phyloP scores from a whole-genome alignment of 1,140 invertebrate genomes.

The Metaphire vulgaris region DNA sequence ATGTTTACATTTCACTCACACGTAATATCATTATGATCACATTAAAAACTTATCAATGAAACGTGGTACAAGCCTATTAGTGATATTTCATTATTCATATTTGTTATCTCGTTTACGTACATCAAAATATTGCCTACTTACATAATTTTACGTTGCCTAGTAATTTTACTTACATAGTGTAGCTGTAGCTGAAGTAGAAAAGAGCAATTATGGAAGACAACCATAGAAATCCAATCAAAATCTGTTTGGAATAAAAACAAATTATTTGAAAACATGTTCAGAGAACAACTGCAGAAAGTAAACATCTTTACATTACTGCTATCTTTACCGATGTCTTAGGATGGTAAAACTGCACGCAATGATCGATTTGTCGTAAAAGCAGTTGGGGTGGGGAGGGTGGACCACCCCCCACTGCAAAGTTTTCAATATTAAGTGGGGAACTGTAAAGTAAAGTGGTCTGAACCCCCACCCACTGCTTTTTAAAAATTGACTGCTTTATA shows the following conservation, averaged over 20 bases:
- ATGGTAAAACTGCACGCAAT: too few species aligned
- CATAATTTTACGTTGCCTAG: conserved; percentile 36
- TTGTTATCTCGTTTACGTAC: neutral
- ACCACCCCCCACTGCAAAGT: neutral
- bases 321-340: neutral
- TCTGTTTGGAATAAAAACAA: neutral
- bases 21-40: neutral
- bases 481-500: too few species aligned
- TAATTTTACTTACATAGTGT: neutral
- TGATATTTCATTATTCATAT: neutral
- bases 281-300: neutral
- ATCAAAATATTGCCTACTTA: neutral
- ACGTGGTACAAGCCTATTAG: neutral
- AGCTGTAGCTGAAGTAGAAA: neutral
- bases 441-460: too few species aligned
- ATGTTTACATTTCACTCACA: too few species aligned
- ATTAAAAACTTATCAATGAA: neutral
- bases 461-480: too few species aligned
- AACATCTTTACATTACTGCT: neutral
- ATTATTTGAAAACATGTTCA: neutral
- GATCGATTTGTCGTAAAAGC: neutral
- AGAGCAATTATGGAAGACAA: conserved; percentile 9
- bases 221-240: neutral
- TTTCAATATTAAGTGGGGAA: neutral
- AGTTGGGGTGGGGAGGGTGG: neutral